phyloP scores from a whole-genome alignment of 2,113 vertebrate species.

The Tychaedon coryphoeus region DNA sequence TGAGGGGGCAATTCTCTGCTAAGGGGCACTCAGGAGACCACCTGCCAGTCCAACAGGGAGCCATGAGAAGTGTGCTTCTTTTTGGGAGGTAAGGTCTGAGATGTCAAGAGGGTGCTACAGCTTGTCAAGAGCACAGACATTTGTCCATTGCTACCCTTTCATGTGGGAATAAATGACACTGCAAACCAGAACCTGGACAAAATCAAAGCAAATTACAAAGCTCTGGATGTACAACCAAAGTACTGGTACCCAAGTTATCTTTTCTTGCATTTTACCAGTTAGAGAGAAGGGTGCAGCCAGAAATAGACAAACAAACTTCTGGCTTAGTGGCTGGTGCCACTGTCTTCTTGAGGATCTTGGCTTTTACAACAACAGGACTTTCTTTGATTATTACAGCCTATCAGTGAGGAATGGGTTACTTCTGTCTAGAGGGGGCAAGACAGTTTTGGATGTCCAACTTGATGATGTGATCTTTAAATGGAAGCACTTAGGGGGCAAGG shows the following conservation, averaged over 20 bases:
- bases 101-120: background rate
- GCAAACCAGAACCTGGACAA: background rate
- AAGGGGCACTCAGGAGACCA: background rate
- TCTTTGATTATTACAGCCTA: background rate
- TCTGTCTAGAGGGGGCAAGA: background rate
- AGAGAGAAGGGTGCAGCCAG: background rate
- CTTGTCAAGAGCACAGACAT: background rate
- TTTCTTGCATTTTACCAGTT: background rate
- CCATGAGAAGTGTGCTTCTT: background rate
- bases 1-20: fast-evolving
- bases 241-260: too few species aligned
- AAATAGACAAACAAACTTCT: background rate
- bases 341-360: background rate
- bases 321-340: background rate
- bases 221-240: background rate
- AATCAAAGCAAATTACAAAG: background rate
- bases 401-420: background rate
- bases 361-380: background rate
- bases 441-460: background rate
- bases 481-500: background rate
- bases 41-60: background rate
- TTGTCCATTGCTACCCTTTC: background rate
- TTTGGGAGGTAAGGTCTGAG: background rate
- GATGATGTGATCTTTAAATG: background rate
- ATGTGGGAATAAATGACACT: background rate